phyloP scores from a whole-genome alignment of 1,140 invertebrate genomes.

The Steinernema khuongi region DNA sequence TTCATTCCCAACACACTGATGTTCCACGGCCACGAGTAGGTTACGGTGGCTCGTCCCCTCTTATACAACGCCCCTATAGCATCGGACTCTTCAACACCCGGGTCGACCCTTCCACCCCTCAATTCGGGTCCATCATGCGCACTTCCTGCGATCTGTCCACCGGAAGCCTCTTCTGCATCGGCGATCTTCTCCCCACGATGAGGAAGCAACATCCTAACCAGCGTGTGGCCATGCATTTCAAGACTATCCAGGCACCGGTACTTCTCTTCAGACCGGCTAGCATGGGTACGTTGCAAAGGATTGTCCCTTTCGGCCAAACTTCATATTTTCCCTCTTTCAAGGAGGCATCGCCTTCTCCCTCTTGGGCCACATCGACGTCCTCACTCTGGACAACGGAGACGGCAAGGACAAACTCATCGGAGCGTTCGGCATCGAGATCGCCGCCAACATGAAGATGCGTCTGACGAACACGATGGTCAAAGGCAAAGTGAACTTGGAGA shows the following conservation, averaged over 20 bases:
- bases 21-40: conserved; percentile 54
- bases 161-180: conserved; percentile 52
- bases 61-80: conserved; percentile 29
- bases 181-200: conserved; percentile 56
- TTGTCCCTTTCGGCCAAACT: background rate
- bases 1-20: conserved; percentile 54
- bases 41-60: background rate
- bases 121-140: conserved; percentile 57
- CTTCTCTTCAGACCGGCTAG: conserved; percentile 40
- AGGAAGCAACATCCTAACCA: conserved; percentile 41
- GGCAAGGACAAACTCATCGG: conserved; percentile 41
- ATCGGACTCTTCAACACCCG: conserved; percentile 56
- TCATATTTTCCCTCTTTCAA: background rate
- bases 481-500: conserved; percentile 51
- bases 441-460: conserved; percentile 52
- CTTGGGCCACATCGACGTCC: conserved; percentile 47
- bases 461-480: conserved; percentile 46
- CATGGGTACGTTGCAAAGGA: background rate
- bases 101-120: conserved; percentile 53
- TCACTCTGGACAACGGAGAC: conserved; percentile 34
- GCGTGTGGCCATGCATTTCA: conserved; percentile 36
- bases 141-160: conserved; percentile 47
- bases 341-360: conserved; percentile 52
- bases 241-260: conserved; percentile 46
- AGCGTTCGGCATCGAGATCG: conserved; percentile 49